Percentiles rank a stretch among this genome's conserved stretches.
phyloP scores from a whole-genome alignment of 64 coral and sea anemone genomes.

The Montipora foliosa region DNA sequence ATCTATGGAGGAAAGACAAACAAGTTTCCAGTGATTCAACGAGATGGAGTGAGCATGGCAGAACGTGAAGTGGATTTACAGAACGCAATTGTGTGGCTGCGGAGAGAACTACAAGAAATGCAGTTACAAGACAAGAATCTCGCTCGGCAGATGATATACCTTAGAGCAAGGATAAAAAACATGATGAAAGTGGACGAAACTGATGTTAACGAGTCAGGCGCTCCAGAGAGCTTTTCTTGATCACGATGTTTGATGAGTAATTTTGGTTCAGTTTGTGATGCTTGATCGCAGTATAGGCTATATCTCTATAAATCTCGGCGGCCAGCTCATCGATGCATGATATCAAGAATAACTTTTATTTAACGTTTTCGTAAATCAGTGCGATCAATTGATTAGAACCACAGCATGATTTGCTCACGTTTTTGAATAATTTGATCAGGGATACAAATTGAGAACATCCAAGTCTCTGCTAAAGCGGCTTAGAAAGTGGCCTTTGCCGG shows the following conservation, averaged over 20 bases:
- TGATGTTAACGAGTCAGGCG: slow-evolving; percentile 18
- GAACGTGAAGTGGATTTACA: slow-evolving; percentile 34
- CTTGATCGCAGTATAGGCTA: not conserved
- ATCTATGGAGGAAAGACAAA: not conserved
- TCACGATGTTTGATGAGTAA: not conserved
- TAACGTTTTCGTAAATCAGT: too few species aligned
- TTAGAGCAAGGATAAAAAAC: slow-evolving; percentile 43
- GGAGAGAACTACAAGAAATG: slow-evolving; percentile 50
- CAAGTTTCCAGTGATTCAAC: slow-evolving; percentile 20
- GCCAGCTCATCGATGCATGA: not conserved
- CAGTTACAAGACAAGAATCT: slow-evolving; percentile 46
- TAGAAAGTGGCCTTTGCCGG: too few species aligned
- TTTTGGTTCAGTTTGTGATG: not conserved
- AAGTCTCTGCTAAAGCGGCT: too few species aligned
- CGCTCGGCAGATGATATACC: slow-evolving; percentile 23
- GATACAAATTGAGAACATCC: too few species aligned
- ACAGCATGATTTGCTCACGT: too few species aligned
- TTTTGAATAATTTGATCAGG: too few species aligned
- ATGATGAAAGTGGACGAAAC: slow-evolving; percentile 30
- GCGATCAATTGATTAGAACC: too few species aligned
- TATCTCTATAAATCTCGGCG: not conserved
- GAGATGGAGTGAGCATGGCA: slow-evolving; percentile 13
- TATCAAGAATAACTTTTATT: not conserved
- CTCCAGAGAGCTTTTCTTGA: not conserved
- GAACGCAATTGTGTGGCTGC: slow-evolving; percentile 29